phyloP scores from a whole-genome alignment of 2,113 vertebrate genomes.

The Galbula dea region DNA sequence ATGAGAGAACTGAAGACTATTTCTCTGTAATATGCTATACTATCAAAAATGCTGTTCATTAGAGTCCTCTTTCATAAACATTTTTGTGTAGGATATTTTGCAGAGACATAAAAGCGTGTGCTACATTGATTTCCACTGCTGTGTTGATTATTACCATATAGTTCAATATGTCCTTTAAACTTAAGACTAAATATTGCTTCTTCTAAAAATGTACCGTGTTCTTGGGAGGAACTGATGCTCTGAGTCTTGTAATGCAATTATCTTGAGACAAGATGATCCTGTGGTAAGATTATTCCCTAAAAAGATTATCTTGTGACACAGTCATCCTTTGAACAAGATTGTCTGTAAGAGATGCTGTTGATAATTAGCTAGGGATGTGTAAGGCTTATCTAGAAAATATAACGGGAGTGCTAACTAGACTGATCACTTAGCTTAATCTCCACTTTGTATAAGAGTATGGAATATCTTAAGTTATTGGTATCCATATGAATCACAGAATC shows the following conservation, averaged over 20 bases:
- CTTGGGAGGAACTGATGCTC: background rate
- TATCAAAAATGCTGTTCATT: background rate
- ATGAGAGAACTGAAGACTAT: background rate
- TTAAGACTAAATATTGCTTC: background rate
- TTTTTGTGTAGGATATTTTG: background rate
- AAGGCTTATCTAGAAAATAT: background rate
- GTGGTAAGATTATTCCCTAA: conserved; percentile 44
- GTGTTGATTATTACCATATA: background rate
- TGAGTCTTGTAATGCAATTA: conserved; percentile 34
- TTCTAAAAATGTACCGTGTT: conserved; percentile 2
- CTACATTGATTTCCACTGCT: background rate
- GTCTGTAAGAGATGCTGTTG: conserved; percentile 13
- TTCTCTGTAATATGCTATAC: background rate
- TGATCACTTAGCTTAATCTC: background rate
- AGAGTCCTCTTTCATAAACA: background rate
- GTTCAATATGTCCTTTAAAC: background rate
- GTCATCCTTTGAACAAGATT: conserved; percentile 44
- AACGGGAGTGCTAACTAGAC: background rate
- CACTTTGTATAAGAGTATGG: background rate
- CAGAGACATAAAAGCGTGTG: background rate
- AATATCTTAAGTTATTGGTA: background rate
- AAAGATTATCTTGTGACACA: conserved; percentile 43
- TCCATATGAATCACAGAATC: background rate
- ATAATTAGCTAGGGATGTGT: conserved; percentile 22
- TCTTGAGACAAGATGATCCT: conserved; percentile 1